Conservation (phyloP, 2,888 invertebrate genomes). For the Heterodera filipjevi region DNA sequence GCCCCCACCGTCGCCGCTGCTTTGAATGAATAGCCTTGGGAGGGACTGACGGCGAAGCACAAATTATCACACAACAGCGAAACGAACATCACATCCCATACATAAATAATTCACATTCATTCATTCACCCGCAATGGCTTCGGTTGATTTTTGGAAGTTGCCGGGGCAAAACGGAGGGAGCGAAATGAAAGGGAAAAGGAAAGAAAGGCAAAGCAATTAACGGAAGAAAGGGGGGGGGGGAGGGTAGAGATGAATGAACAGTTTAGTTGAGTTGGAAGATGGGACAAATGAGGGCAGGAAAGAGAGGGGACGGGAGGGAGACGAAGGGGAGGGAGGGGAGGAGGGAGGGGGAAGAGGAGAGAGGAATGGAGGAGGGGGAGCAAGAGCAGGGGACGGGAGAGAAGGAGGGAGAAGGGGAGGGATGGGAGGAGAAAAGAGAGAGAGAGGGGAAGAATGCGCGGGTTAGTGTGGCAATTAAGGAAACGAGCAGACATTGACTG, state of each 20-base stretch:
- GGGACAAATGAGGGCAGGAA: neutral
- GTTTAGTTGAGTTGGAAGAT: neutral
- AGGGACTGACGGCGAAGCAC: neutral
- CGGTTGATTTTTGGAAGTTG: neutral
- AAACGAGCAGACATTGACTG: no score
- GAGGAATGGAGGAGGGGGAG: neutral
- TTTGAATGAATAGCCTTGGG: constrained; percentile 2
- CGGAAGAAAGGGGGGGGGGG: neutral
- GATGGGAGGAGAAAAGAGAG: no score
- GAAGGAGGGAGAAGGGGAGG: neutral
- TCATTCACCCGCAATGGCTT: constrained; percentile 7
- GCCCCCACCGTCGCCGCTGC: neutral
- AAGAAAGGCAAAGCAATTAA: neutral
- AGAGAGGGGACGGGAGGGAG: neutral
- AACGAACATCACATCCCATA: constrained; percentile 9
- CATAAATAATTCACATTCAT: constrained; percentile 3
- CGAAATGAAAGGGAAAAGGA: neutral
- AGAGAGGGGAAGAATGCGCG: neutral
- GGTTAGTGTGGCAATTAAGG: neutral
- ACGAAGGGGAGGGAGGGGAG: neutral
- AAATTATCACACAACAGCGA: constrained; percentile 6
- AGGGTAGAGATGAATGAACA: neutral
- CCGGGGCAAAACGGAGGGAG: neutral
- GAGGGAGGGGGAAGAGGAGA: neutral
- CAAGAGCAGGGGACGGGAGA: neutral